Conservation (phyloP, 2,888 invertebrate genomes). For the Andrena marginata region DNA sequence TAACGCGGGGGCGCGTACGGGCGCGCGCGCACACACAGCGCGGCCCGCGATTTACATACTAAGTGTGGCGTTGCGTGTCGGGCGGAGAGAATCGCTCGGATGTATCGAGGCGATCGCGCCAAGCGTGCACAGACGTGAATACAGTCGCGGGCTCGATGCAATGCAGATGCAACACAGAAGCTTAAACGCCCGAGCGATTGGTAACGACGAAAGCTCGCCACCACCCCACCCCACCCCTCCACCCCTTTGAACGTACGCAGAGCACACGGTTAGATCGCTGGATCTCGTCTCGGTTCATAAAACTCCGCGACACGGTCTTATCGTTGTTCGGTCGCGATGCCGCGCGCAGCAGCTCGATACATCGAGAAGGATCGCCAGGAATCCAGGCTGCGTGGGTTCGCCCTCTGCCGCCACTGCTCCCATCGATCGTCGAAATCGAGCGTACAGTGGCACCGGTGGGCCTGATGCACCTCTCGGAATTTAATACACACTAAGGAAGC, state of each 20-base stretch:
- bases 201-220: constrained; percentile 26
- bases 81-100: constrained; percentile 66
- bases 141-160: constrained; percentile 34
- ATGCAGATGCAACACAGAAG: constrained; percentile 63
- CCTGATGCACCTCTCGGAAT: constrained; percentile 5
- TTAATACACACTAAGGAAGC: constrained; percentile 5
- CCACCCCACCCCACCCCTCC: no score
- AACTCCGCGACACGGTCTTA: constrained; percentile 54
- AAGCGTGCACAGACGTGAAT: constrained; percentile 34
- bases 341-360: constrained; percentile 1
- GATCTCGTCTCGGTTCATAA: constrained; percentile 46
- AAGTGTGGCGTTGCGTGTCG: constrained; percentile 74
- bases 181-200: constrained; percentile 2
- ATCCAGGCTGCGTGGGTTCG: constrained; percentile 48
- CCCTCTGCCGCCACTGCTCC: neutral
- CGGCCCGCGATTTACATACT: constrained; percentile 69
- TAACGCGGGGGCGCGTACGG: constrained; percentile 31
- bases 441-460: neutral
- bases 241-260: neutral
- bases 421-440: constrained; percentile 47
- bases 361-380: constrained; percentile 25
- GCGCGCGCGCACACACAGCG: neutral
- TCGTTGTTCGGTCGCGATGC: constrained; percentile 20
- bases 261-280: constrained; percentile 28
- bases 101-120: constrained; percentile 71